Evolutionary conservation across 2,888 invertebrate genomes (phyloP).

Genomic region (Drosophila kambysellisi): DNA sequence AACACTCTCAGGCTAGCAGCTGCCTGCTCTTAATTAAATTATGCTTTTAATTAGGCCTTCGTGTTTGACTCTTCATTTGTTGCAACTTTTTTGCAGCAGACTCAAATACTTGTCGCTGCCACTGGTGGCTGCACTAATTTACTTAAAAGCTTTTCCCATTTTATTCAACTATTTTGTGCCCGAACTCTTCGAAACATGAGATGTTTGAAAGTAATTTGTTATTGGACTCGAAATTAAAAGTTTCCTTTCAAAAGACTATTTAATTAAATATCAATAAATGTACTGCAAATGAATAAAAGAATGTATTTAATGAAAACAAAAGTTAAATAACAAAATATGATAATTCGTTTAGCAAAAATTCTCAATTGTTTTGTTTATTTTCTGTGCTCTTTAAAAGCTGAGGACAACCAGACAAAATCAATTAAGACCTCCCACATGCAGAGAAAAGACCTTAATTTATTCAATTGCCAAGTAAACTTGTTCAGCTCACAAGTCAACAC

Average conservation of each 20-base stretch:
- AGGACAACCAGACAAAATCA: slow-evolving; percentile 3
- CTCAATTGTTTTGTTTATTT: not conserved
- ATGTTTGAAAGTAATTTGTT: not conserved
- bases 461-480: slow-evolving; percentile 40
- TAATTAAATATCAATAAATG: not conserved
- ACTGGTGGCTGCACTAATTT: slow-evolving; percentile 33
- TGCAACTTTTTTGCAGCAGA: slow-evolving; percentile 34
- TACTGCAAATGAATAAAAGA: not conserved
- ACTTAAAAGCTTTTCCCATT: slow-evolving; percentile 40
- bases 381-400: not conserved
- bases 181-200: not conserved
- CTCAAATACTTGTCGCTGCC: slow-evolving; percentile 28
- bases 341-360: too few species aligned
- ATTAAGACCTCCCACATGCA: not conserved
- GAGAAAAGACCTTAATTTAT: slow-evolving; percentile 9
- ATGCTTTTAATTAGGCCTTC: slow-evolving; percentile 74
- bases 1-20: slow-evolving; percentile 41
- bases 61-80: slow-evolving; percentile 57
- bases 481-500: slow-evolving; percentile 39
- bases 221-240: not conserved
- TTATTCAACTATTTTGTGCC: slow-evolving; percentile 41
- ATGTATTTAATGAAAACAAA: not conserved
- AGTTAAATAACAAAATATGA: too few species aligned
- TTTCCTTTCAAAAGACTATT: not conserved
- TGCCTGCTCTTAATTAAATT: slow-evolving; percentile 74